Base-by-base conservation (phyloP, 2,888 invertebrate genomes). In the Orthosia gothica region DNA sequence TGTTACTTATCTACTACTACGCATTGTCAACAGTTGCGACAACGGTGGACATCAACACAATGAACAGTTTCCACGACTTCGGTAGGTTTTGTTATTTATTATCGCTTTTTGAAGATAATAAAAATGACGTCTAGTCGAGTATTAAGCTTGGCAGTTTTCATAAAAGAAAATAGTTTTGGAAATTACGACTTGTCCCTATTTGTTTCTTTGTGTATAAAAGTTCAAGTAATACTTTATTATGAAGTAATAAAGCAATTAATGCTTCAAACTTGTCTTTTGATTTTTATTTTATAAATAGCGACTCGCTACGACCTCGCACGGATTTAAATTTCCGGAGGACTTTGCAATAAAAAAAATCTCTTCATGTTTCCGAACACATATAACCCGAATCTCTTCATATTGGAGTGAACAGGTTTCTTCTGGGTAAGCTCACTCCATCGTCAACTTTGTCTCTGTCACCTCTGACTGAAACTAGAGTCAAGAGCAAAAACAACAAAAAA, bases 191-290 rank as follows among this genome's bases (percentile, higher is more conserved):
- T 92, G 93, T 91, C 91, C 92, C 50, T 87, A 84, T 85, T 88
- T 87, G 91, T 93, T 93, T 92, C 89, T 89, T 89, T 89, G 86
- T 92, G 82, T 89, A 87, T 91, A 89, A 94, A 94, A 92, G 89
- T 91, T 90, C 92, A 93, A 93, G 94, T 94, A 88, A 83, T 83
- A 84, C 76, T 72, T 88, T 87, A 87, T 90, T 91, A 89, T 90
- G 84, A 89, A 90, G 66, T 87, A 93, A 93, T 94, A 93, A 93
- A 93, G 89, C 87, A 87, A 86, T 90, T 83, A 74, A 85, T 89
- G 88, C 88, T 87, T 90, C 70, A 74, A 85, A 52, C 20, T 58
- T 73, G 72, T 78, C n/a, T 54, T 87, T 85, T 88, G 71, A 74
- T 82, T 86, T 70, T 45, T 50, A 57, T 55, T 66, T 18, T 49